Evolutionary conservation across 92 coral and sea anemone species (phyloP), one percentile per base, ranked within the genome.

Genomic region (Chrysogorgia sp.): DNA sequence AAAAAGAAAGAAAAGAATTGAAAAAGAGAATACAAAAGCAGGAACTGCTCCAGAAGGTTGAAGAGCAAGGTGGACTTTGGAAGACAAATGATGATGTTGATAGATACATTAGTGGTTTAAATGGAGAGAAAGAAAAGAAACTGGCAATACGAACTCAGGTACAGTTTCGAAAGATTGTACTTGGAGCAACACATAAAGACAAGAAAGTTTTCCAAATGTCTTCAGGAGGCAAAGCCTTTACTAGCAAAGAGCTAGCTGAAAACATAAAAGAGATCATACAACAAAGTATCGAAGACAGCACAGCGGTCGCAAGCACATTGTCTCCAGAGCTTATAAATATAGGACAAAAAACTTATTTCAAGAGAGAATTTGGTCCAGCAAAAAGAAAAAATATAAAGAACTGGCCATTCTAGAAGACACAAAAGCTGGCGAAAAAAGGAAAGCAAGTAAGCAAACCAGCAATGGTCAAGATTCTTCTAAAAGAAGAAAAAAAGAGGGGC

Each of bases 1-100:
- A 81, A 70, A 70, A 60, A 40, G 63, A 71, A 21, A 29, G 59
- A 71, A 71, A 63, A 31, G 79, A 70, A 68, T 30, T 56, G 34
- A 81, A 82, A 61, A 58, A 40, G 43, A 81, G 72, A 63, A 34
- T 60, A 33, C 55, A 34, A 34, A 81, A 81, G 41, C 49, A 81
- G 56, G 37, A 70, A 28, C 22, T 81, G 40, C 43, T 71, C 3
- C 49, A 70, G 61, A 69, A 41, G 26, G 57, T 81, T 8, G 72
- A 69, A 45, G 85, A 81, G 57, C 78, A 58, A 7, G 85, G 71
- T 57, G 85, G 85, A 41, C 34, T 81, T 31, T 81, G 85, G 81
- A 60, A 70, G 59, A 81, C 71, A 26, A 58, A 56, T 9, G 41
- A 47, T 33, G 72, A 57, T 22, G 78, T 72, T 34, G 78, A 80